Conservation (phyloP, 2,113 vertebrate species). For the Podilymbus podiceps region DNA sequence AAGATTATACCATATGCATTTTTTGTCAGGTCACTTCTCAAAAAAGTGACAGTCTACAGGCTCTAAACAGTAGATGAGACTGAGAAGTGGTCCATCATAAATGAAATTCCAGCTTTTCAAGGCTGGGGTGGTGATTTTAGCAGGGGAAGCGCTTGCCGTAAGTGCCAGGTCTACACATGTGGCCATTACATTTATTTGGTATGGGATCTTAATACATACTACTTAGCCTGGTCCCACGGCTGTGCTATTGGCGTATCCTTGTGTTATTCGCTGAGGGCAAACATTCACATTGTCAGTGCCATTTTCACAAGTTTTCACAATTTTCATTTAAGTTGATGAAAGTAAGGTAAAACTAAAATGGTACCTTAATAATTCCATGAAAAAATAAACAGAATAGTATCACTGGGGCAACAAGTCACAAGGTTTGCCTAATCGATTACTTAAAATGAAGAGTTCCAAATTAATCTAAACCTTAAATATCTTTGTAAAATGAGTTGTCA, state of each 20-base stretch:
- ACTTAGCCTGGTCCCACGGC: neutral
- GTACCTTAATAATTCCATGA: neutral
- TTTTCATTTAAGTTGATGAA: neutral
- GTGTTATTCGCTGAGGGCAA: neutral
- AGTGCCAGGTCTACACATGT: neutral
- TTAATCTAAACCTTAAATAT: neutral
- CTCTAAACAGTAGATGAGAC: neutral
- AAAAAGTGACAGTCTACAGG: neutral
- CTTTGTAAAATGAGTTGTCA: neutral
- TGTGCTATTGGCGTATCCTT: neutral
- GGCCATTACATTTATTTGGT: neutral
- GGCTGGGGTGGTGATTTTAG: neutral
- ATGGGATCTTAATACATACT: neutral
- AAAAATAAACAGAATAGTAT: neutral
- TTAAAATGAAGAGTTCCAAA: neutral
- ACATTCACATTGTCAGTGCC: neutral
- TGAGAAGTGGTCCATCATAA: neutral
- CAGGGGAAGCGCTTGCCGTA: neutral
- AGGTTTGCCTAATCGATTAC: neutral
- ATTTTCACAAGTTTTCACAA: neutral
- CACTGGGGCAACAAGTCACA: neutral
- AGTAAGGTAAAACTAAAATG: neutral
- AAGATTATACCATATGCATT: neutral
- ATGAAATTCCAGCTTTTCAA: neutral
- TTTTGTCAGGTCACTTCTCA: neutral